Evolutionary conservation across 2,797 vertebrate species (phyloP), one percentile per base, ranked within the genome.

Genomic region (Rhincodon typus): DNA sequence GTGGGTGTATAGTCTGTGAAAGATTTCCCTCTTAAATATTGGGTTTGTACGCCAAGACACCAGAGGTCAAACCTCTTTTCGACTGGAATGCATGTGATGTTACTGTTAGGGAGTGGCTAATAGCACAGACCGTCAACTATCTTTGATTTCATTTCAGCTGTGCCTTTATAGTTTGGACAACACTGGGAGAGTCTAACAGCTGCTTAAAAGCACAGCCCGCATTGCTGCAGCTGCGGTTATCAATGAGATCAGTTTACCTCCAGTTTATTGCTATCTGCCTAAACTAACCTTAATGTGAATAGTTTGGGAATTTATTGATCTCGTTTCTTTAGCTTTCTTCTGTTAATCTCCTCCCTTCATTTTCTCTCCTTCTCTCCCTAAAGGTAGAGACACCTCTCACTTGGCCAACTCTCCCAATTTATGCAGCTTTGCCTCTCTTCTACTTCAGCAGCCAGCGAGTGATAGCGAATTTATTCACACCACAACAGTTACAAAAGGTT

Each of bases 91-190:
- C 21, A 21, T 46, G 42, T 21, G 38, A 46, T 7, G 38, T 46
- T 46, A 25, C 82, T 46, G 38, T 23, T 2, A 25, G 82, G 82
- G 82, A 46, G 82, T 8, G 38, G 21, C 70, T 93, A 96, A 96
- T 96, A 96, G 88, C 95, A 96, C 96, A 95, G 95, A 93, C 96
- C 95, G 94, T 30, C 88, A 96, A 97, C 66, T 46, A 94, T 87
- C 53, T 96, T 91, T 72, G 21, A 38, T 96, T 93, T 96, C 62
- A 93, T 96, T 96, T 97, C 97, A 97, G 97, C 97, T 97, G 97
- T 96, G 97, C 96, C 66, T 1, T 12, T 90, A 96, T 0, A 10
- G 95, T 95, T 97, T 96, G 70, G 50, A 46, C n/a, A 95, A 42
- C 23, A 95, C 95, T 96, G 95, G 96, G 69, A 95, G 94, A 95